Evolutionary conservation across 2,888 invertebrate species (phyloP).

Genomic region (Drosophila trichaetosa): DNA sequence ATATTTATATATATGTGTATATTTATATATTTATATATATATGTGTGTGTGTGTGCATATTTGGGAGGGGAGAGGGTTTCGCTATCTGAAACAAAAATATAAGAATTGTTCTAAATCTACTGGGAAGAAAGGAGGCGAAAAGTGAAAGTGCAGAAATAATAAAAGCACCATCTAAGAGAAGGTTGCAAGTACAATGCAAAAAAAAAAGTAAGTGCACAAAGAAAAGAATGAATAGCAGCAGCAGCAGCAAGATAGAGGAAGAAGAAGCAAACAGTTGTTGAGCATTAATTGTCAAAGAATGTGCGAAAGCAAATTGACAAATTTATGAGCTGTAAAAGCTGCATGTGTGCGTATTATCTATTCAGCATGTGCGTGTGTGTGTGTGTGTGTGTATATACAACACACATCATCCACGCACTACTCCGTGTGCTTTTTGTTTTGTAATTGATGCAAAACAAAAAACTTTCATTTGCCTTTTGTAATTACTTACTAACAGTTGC

Average conservation of each 20-base stretch:
- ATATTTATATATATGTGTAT: neutral
- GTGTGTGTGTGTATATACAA: neutral
- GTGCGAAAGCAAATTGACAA: neutral
- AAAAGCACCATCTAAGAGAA: slow-evolving; percentile 19
- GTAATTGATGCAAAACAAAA: slow-evolving; percentile 43
- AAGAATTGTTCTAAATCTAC: slow-evolving; percentile 72
- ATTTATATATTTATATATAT: neutral
- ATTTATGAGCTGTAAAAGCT: neutral
- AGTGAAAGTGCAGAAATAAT: slow-evolving; percentile 64
- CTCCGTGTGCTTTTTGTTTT: slow-evolving; percentile 19
- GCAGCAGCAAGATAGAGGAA: neutral
- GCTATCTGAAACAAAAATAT: slow-evolving; percentile 53
- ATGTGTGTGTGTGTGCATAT: neutral
- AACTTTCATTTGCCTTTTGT: slow-evolving; percentile 68
- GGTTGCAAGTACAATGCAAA: slow-evolving; percentile 10
- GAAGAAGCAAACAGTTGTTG: neutral
- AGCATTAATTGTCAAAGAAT: slow-evolving; percentile 12
- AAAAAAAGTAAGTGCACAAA: slow-evolving; percentile 2
- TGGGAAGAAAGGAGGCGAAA: slow-evolving; percentile 38
- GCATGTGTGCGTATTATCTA: neutral
- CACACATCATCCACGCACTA: too few species aligned
- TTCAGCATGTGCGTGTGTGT: neutral
- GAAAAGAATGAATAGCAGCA: neutral
- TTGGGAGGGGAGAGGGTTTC: neutral
- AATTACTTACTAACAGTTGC: slow-evolving; percentile 64